These are phyloP conservation scores for Rhinella marina DNA, from an alignment of 2,797 vertebrate species.

Conservation along the genomic window DNA sequence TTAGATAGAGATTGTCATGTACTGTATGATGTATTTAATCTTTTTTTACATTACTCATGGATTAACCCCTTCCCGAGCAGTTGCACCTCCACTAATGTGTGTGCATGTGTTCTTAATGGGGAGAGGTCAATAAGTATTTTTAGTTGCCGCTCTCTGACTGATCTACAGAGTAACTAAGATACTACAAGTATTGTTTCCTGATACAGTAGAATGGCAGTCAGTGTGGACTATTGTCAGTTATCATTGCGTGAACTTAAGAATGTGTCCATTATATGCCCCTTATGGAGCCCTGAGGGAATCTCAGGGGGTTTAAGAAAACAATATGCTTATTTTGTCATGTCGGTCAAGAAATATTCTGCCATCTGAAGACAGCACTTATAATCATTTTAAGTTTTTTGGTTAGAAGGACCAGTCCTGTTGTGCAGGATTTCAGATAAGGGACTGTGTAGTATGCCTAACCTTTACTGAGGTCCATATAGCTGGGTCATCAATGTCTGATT, in stretches of 20 bases:
- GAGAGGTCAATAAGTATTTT: background rate
- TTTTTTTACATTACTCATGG: too few relatives aligned
- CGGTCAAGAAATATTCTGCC: background rate
- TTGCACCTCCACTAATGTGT: too few relatives aligned
- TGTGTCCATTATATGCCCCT: background rate
- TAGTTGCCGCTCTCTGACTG: background rate
- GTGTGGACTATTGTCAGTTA: background rate
- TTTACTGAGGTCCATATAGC: background rate
- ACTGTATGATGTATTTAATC: too few relatives aligned
- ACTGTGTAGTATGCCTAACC: background rate
- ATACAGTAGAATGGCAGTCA: background rate
- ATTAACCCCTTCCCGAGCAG: too few relatives aligned
- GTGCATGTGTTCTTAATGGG: too few relatives aligned
- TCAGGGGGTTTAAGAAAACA: background rate
- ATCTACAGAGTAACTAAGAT: background rate
- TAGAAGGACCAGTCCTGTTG: background rate
- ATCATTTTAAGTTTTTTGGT: background rate
- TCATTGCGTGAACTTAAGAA: background rate
- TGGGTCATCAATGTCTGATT: too few relatives aligned
- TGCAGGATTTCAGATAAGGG: background rate
- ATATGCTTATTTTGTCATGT: conserved; percentile 14
- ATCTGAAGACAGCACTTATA: background rate
- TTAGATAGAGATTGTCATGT: too few relatives aligned
- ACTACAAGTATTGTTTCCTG: background rate
- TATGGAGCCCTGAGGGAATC: background rate